Percentiles rank a stretch among this genome's conserved stretches.
phyloP scores from a whole-genome alignment of 2,888 invertebrate genomes.

The Xestia xanthographa region DNA sequence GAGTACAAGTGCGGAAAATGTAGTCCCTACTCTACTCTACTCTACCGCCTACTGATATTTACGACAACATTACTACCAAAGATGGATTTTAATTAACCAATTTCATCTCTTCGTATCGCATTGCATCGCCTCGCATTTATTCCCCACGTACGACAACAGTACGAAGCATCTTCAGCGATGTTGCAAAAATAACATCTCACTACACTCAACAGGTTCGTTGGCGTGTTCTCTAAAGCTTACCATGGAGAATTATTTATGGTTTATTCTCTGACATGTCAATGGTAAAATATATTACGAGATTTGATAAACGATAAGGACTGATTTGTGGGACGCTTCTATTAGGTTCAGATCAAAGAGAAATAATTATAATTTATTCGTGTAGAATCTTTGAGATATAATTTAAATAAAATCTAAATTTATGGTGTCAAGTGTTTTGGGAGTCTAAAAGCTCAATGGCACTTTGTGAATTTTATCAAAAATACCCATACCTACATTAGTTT shows the following conservation, averaged over 20 bases:
- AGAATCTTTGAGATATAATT: neutral
- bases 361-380: neutral
- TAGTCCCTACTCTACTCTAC: no score
- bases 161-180: conserved; percentile 57
- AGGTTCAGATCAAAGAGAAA: neutral
- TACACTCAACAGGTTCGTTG: conserved; percentile 73
- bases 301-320: conserved; percentile 38
- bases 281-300: conserved; percentile 30
- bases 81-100: neutral
- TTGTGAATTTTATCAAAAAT: neutral
- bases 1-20: no score
- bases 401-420: neutral
- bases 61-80: neutral
- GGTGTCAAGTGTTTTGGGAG: neutral
- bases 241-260: conserved; percentile 53
- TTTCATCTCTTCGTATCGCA: neutral
- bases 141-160: conserved; percentile 36
- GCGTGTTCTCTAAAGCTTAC: conserved; percentile 48
- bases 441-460: neutral
- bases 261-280: conserved; percentile 36
- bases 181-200: conserved; percentile 67
- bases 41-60: neutral
- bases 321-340: conserved; percentile 16
- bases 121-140: conserved; percentile 5
- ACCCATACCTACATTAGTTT: conserved; percentile 15